phyloP scores from a whole-genome alignment of 2,888 invertebrate species.

The Drosophila infuscata region DNA sequence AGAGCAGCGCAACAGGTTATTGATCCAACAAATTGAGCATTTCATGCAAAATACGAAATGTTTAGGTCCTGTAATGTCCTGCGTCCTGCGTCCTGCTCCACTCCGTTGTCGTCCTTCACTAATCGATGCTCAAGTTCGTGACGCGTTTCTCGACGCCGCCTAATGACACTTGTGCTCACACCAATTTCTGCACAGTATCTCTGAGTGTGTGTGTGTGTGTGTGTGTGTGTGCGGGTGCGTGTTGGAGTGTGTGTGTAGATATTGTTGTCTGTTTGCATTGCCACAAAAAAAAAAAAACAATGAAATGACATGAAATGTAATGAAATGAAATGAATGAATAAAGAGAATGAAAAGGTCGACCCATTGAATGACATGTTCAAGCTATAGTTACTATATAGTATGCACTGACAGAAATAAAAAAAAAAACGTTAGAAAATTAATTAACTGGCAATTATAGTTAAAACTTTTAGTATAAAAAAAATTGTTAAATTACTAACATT shows the following conservation, averaged over 20 bases:
- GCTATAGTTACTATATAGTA: slow-evolving; percentile 39
- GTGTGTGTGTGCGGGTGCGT: neutral
- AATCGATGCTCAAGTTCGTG: slow-evolving; percentile 71
- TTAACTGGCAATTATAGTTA: neutral
- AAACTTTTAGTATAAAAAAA: neutral
- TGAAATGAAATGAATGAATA: slow-evolving; percentile 44
- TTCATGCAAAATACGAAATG: slow-evolving; percentile 49
- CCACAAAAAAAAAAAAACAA: slow-evolving; percentile 24
- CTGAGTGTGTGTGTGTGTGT: neutral
- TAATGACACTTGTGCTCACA: slow-evolving; percentile 64
- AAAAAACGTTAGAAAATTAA: neutral
- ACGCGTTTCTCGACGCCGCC: slow-evolving; percentile 64
- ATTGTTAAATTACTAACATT: neutral
- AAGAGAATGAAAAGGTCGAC: slow-evolving; percentile 63
- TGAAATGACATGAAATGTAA: slow-evolving; percentile 6
- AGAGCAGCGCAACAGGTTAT: slow-evolving; percentile 69
- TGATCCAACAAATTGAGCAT: slow-evolving; percentile 62
- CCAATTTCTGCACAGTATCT: slow-evolving; percentile 25
- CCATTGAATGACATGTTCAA: slow-evolving; percentile 54
- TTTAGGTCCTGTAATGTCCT: slow-evolving; percentile 25
- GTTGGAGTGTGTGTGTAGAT: slow-evolving; percentile 41
- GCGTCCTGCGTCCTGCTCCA: slow-evolving; percentile 8
- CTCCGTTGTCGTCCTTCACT: slow-evolving; percentile 51
- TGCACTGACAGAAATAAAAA: slow-evolving; percentile 30
- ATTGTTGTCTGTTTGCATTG: slow-evolving; percentile 67